Evolutionary conservation across 2,888 invertebrate genomes (phyloP).

Genomic region (Cecidostiba fungosa): DNA sequence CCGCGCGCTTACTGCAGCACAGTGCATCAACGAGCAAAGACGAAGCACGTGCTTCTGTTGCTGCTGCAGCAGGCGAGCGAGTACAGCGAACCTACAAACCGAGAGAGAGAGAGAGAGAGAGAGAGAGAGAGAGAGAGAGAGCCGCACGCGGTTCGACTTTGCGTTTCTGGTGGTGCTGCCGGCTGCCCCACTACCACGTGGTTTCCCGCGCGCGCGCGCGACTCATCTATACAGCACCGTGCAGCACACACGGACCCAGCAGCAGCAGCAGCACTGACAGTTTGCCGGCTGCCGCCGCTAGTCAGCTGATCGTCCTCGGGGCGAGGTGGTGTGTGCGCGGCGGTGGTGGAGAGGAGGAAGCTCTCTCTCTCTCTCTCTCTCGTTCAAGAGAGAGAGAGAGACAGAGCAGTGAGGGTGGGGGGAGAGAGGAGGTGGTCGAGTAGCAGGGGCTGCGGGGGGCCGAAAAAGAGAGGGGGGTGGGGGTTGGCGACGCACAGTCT

Average conservation of each 20-base stretch:
- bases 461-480: slow-evolving; percentile 66
- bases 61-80: neutral
- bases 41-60: slow-evolving; percentile 12
- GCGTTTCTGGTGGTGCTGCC: slow-evolving; percentile 52
- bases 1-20: neutral
- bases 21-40: neutral
- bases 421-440: slow-evolving; percentile 58
- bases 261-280: slow-evolving; percentile 71
- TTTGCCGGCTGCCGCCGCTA: slow-evolving; percentile 67
- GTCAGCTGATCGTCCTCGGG: slow-evolving; percentile 77
- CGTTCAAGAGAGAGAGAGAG: slow-evolving; percentile 50
- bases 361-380: slow-evolving; percentile 17
- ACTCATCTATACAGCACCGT: slow-evolving; percentile 23
- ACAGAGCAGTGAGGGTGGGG: slow-evolving; percentile 59
- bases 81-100: neutral
- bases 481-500: slow-evolving; percentile 78
- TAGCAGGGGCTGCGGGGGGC: slow-evolving; percentile 58
- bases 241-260: slow-evolving; percentile 44
- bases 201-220: slow-evolving; percentile 16
- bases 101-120: slow-evolving; percentile 27
- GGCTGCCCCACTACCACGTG: slow-evolving; percentile 66
- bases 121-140: slow-evolving; percentile 39
- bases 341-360: slow-evolving; percentile 66
- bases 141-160: slow-evolving; percentile 31
- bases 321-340: slow-evolving; percentile 60